phyloP scores from a whole-genome alignment of 2,797 vertebrate species.

The Myotis pilosus region DNA sequence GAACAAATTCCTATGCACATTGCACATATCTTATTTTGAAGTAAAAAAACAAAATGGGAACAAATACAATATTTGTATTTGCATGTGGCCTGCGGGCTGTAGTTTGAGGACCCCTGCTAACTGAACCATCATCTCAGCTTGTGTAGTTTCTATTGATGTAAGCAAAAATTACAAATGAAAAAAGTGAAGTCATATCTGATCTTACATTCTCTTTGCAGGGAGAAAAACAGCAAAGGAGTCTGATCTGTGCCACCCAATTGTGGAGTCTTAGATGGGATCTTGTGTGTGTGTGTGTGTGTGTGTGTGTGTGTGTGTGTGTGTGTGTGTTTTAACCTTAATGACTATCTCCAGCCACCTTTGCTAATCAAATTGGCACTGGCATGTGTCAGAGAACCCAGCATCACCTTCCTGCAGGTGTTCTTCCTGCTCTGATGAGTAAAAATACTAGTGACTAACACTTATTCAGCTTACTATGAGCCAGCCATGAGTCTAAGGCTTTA shows the following conservation, averaged over 20 bases:
- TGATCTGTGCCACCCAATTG: neutral
- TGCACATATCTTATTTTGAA: too few species aligned
- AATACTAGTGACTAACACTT: neutral
- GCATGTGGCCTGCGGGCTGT: too few species aligned
- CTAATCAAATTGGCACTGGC: neutral
- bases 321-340: neutral
- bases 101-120: neutral
- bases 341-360: neutral
- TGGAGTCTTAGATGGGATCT: neutral
- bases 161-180: slow-evolving; percentile 50
- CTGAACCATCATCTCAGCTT: slow-evolving; percentile 16
- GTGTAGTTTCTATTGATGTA: slow-evolving; percentile 56
- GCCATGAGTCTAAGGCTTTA: neutral
- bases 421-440: neutral
- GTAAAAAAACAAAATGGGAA: too few species aligned
- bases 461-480: neutral
- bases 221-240: neutral
- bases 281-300: neutral
- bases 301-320: too few species aligned
- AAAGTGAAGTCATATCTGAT: slow-evolving; percentile 24
- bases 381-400: neutral
- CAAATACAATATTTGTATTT: too few species aligned
- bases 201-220: neutral
- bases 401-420: neutral
- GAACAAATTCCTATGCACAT: too few species aligned